Base-by-base conservation (phyloP, 2,888 invertebrate genomes). In the Xylocampa areola region DNA sequence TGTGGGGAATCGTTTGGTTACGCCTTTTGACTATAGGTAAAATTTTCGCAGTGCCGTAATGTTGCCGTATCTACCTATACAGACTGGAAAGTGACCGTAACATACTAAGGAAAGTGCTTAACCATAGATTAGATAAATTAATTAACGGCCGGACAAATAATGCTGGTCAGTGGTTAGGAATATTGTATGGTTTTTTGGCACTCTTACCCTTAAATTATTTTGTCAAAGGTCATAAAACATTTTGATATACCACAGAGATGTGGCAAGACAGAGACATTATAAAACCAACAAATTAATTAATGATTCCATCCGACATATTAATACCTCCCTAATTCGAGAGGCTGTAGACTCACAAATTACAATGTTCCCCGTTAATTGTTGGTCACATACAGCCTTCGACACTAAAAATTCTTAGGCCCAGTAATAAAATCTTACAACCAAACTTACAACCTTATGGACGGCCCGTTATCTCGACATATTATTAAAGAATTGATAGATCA, bases 391-490 rank as follows among this genome's bases (percentile, higher is more conserved):
- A 47, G 49, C 47, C 60, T 43, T 43, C 36, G 48, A 61, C 43
- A 59, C 49, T 63, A 58, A 68, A 66, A 71, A 68, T 68, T 64
- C 54, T 67, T 50, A 61, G 73, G 70, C 48, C 37, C 54, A 59
- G 73, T 76, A 75, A 85, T 87, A 86, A 85, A 84, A 85, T 68
- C 33, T 64, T 50, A 76, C 68, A 63, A 68, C 72, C 63, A 84
- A 85, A 67, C 33, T 64, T 50, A 76, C 68, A 63, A 68, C 72
- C 63, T 71, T 58, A 71, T 74, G 66, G 64, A 72, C 70, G 63
- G 65, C 71, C 69, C 77, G 76, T 73, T 81, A 77, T 79, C 79
- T 82, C 67, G 71, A 76, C 74, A 73, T 81, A 60, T 79, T 79
- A 79, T 80, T 79, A 79, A 55, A 57, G 51, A 60, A 71, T 61